Evolutionary conservation across 1,140 invertebrate species (phyloP).

Genomic region (Catajapyx aquilonaris): DNA sequence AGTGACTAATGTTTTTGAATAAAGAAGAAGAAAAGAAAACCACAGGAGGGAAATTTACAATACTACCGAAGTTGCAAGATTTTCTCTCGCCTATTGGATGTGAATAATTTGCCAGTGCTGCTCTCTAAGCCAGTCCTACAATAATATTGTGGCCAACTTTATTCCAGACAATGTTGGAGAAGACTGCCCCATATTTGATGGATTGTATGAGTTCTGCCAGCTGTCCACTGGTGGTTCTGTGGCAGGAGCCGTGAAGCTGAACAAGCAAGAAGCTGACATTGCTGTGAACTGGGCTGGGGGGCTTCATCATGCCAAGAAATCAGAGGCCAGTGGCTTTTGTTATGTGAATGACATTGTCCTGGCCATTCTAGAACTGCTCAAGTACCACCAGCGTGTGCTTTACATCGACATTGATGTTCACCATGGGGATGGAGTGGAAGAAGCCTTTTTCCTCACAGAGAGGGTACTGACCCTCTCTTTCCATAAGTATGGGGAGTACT

Average conservation of each 20-base stretch:
- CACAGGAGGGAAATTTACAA: no score
- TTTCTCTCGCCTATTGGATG: no score
- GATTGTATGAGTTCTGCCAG: slow-evolving; percentile 34
- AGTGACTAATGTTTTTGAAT: no score
- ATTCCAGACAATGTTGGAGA: slow-evolving; percentile 37
- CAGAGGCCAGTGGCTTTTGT: slow-evolving; percentile 36
- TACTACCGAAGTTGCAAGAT: no score
- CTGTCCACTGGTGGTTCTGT: slow-evolving; percentile 40
- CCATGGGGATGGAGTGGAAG: slow-evolving; percentile 47
- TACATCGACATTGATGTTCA: slow-evolving; percentile 35
- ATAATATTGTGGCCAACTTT: no score
- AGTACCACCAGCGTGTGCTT: slow-evolving; percentile 23
- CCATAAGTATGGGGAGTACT: slow-evolving; percentile 43
- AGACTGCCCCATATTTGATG: slow-evolving; percentile 35
- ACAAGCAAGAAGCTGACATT: slow-evolving; percentile 31
- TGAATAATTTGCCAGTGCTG: no score
- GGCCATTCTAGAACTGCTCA: slow-evolving; percentile 26
- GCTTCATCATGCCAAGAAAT: slow-evolving; percentile 40
- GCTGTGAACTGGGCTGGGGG: slow-evolving; percentile 39
- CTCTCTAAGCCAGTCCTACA: no score
- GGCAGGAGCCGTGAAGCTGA: slow-evolving; percentile 31
- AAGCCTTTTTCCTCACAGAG: slow-evolving; percentile 46
- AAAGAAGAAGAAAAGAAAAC: no score
- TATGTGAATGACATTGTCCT: slow-evolving; percentile 39
- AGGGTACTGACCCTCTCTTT: slow-evolving; percentile 50